A percentile compares a stretch with the other conserved stretches of the same genome.
phyloP scores from a whole-genome alignment of 2,797 vertebrate genomes.

The Trachops cirrhosus region DNA sequence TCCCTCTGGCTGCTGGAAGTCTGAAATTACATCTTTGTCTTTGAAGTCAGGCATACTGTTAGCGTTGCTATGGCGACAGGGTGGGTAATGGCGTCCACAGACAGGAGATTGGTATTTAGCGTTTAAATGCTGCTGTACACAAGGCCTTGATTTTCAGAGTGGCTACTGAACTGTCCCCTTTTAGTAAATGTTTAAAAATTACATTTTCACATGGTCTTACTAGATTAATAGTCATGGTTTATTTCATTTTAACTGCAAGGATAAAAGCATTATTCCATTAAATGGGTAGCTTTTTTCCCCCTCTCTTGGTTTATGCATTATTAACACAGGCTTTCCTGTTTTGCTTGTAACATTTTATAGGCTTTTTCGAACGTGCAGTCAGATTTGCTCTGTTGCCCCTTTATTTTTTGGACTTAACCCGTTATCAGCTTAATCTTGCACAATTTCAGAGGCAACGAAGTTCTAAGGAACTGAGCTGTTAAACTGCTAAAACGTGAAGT shows the following conservation, averaged over 20 bases:
- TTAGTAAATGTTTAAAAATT: constrained; percentile 83
- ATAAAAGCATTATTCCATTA: constrained; percentile 86
- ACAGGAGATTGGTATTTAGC: constrained; percentile 83
- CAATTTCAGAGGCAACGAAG: not conserved
- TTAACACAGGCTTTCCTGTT: constrained; percentile 87
- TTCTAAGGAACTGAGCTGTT: constrained; percentile 32
- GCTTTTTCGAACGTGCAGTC: constrained; percentile 84
- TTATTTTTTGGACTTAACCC: constrained; percentile 82
- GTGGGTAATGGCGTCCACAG: constrained; percentile 86
- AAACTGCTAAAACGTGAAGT: not conserved
- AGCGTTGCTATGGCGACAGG: constrained; percentile 93
- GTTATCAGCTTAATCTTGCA: constrained; percentile 58
- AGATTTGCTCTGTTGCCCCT: constrained; percentile 82
- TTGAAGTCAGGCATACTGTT: constrained; percentile 91
- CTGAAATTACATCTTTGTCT: constrained; percentile 98
- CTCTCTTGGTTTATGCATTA: constrained; percentile 85
- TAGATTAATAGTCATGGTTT: constrained; percentile 85
- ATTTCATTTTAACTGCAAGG: constrained; percentile 83
- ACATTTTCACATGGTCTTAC: constrained; percentile 81
- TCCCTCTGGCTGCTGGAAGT: constrained; percentile 96
- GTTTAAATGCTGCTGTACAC: constrained; percentile 77
- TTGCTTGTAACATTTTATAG: constrained; percentile 87
- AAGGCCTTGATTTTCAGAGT: constrained; percentile 83
- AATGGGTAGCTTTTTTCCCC: constrained; percentile 71
- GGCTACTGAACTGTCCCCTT: constrained; percentile 79